These are phyloP conservation scores for Solenodon paradoxus DNA, from an alignment of 2,113 vertebrate genomes.

Conservation along the genomic window DNA sequence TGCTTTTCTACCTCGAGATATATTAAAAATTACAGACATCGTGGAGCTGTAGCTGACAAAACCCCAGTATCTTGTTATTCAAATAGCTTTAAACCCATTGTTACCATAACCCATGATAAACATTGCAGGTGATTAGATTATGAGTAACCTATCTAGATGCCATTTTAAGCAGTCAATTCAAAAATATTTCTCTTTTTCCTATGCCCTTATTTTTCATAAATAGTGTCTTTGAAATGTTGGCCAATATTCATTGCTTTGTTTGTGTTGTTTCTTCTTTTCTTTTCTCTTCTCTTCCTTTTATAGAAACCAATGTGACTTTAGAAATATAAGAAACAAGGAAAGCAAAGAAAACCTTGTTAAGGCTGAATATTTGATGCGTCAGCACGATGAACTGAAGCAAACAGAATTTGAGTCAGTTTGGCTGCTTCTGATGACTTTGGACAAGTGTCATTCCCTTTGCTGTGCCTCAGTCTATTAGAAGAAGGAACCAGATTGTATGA, in stretches of 20 bases:
- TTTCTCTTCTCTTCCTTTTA: neutral
- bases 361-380: conserved; percentile 45
- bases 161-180: conserved; percentile 72
- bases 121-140: conserved; percentile 79
- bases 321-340: neutral
- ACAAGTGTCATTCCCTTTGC: neutral
- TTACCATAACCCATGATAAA: conserved; percentile 74
- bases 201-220: conserved; percentile 76
- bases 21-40: conserved; percentile 80
- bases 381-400: neutral
- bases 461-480: neutral
- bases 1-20: conserved; percentile 79
- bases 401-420: neutral
- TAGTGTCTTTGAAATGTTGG: conserved; percentile 75
- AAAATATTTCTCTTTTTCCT: conserved; percentile 62
- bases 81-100: conserved; percentile 73
- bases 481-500: neutral
- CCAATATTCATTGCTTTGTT: neutral
- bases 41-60: conserved; percentile 78
- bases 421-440: conserved; percentile 29
- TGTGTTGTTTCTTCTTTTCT: neutral
- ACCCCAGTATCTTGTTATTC: conserved; percentile 82
- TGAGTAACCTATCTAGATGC: conserved; percentile 77
- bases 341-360: conserved; percentile 17
- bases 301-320: conserved; percentile 52